These are phyloP conservation scores for Stratiomys singularior DNA, from an alignment of 2,888 invertebrate species.

Conservation along the genomic window DNA sequence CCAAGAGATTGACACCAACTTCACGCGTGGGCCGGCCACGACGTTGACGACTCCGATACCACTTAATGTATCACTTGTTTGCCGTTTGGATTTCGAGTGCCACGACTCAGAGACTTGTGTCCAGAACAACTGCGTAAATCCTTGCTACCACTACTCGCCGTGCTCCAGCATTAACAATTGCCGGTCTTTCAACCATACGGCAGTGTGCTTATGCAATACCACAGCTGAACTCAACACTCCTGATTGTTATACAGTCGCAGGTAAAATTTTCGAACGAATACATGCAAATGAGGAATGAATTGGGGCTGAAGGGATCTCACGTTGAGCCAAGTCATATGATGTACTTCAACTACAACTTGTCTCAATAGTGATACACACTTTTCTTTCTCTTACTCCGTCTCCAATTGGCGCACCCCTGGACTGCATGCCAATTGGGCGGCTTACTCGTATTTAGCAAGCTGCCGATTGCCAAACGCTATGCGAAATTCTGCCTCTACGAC, in stretches of 20 bases:
- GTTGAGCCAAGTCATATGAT: constrained; percentile 49
- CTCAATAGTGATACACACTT: constrained; percentile 46
- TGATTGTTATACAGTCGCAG: constrained; percentile 72
- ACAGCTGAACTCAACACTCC: constrained; percentile 65
- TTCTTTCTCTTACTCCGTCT: constrained; percentile 18
- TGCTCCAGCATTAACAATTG: constrained; percentile 66
- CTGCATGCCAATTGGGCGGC: constrained; percentile 15
- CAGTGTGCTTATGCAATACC: constrained; percentile 69
- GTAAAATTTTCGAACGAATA: constrained; percentile 64
- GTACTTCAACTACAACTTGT: constrained; percentile 51
- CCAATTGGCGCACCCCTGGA: constrained; percentile 16
- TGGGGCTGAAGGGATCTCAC: constrained; percentile 48
- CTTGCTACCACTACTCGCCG: constrained; percentile 67
- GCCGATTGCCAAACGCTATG: constrained; percentile 28
- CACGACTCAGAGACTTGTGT: constrained; percentile 66
- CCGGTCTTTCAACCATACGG: constrained; percentile 67
- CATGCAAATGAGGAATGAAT: constrained; percentile 36
- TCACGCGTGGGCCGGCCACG: constrained; percentile 30
- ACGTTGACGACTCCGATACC: constrained; percentile 50
- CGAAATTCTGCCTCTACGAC: neutral
- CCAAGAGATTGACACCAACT: constrained; percentile 25
- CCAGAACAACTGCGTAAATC: constrained; percentile 67
- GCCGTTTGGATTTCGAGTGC: constrained; percentile 62
- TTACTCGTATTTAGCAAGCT: constrained; percentile 33
- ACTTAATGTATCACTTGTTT: constrained; percentile 48